phyloP scores from a whole-genome alignment of 1,140 invertebrate genomes.

The Bombus superbus region DNA sequence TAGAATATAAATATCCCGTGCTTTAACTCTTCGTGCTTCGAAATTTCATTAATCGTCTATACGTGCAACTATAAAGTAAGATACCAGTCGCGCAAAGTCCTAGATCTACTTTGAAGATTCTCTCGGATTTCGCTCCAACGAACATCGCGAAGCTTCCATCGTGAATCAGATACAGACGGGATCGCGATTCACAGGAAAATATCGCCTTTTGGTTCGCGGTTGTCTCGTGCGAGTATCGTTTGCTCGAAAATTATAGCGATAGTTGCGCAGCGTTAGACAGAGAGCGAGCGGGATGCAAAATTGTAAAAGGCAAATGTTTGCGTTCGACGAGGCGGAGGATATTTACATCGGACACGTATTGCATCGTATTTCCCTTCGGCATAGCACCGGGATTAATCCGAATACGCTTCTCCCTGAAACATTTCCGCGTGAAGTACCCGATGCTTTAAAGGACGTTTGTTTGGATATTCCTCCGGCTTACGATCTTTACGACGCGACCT shows the following conservation, averaged over 20 bases:
- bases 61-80: neutral
- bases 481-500: neutral
- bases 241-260: conserved; percentile 49
- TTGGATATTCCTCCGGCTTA: conserved; percentile 7
- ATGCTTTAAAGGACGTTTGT: conserved; percentile 19
- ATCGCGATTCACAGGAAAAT: neutral
- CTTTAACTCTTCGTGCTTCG: no score
- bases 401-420: conserved; percentile 7
- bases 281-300: neutral
- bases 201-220: neutral
- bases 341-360: conserved; percentile 57
- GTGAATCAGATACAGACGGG: neutral
- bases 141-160: neutral
- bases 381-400: conserved; percentile 18
- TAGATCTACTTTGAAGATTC: neutral
- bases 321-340: conserved; percentile 44
- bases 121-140: neutral
- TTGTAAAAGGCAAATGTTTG: conserved; percentile 57
- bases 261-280: neutral
- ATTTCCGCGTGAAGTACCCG: conserved; percentile 12
- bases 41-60: no score
- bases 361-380: conserved; percentile 53
- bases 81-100: neutral
- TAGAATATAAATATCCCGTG: no score
- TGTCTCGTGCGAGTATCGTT: conserved; percentile 1